Evolutionary conservation across 2,888 invertebrate genomes (phyloP).

Genomic region (Trissoscelio sp.): DNA sequence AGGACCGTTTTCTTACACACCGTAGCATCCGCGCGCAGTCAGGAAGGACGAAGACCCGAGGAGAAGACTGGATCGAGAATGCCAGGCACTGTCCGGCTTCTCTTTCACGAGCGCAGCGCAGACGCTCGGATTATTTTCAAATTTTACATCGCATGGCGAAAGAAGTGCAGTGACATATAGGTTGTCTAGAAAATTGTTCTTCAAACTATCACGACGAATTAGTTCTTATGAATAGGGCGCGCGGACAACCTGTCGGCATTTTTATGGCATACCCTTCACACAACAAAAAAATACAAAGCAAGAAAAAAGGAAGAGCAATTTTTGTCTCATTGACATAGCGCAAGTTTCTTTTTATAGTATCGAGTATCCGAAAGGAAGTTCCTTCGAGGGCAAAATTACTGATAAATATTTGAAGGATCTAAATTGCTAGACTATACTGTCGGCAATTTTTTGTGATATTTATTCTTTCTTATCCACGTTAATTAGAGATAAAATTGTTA

Average conservation of each 20-base stretch:
- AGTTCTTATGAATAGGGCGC: conserved; percentile 31
- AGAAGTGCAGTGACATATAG: conserved; percentile 47
- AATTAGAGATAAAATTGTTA: too few relatives aligned
- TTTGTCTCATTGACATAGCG: conserved; percentile 68
- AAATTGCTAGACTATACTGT: conserved; percentile 18
- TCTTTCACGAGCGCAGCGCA: conserved; percentile 49
- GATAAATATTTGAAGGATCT: conserved; percentile 47
- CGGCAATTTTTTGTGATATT: not conserved
- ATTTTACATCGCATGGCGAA: conserved; percentile 34
- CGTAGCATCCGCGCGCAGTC: conserved; percentile 68
- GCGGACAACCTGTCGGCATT: conserved; percentile 40
- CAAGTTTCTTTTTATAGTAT: conserved; percentile 30
- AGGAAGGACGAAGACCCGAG: conserved; percentile 70
- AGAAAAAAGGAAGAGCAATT: conserved; percentile 54
- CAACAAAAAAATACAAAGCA: conserved; percentile 18
- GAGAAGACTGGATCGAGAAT: conserved; percentile 69
- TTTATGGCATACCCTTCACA: conserved; percentile 23
- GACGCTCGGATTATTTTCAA: conserved; percentile 65
- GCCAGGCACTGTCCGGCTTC: conserved; percentile 64
- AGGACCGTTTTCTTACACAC: conserved; percentile 75
- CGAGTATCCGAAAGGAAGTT: conserved; percentile 20
- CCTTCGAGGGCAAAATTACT: conserved; percentile 22
- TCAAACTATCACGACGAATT: conserved; percentile 28
- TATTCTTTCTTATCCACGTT: too few relatives aligned
- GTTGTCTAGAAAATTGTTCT: conserved; percentile 45